Evolutionary conservation across 2,888 invertebrate species (phyloP), one percentile per base, ranked within the genome.

Genomic region (Aquatica leii): DNA sequence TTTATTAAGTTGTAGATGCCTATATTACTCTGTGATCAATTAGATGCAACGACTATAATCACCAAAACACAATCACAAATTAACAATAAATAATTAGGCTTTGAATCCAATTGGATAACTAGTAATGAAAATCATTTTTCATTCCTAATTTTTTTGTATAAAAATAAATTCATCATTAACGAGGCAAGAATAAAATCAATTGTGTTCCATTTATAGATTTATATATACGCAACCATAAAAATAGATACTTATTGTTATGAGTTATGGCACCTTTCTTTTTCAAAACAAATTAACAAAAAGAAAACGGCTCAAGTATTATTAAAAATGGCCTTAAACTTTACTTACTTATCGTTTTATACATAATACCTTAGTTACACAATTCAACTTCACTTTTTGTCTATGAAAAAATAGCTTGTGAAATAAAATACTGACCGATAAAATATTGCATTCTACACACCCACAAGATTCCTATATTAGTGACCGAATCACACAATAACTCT

Each of bases 371-470:
- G 41, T 43, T n/a, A 43, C 2, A 17, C 14, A 40, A 40, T 40
- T 8, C 40, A 40, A 40, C 8, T 43, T 6, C 31, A 9, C 9
- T 9, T 31, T 14, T 17, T 43, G 17, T 14, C 8, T 43, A 43
- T 17, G 41, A 43, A 43, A 43, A 43, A 43, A 17, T 43, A 43
- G 41, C 41, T 43, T 17, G 41, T 43, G 41, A 43, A 43, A 43
- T 43, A 66, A 71, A 75, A 75, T 75, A 75, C 75, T 74, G 74
- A 75, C 64, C 57, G 21, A 46, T 31, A 59, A 48, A 59, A 62
- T 64, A 64, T 64, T 64, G 63, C 63, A 50, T 43, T 55, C 52
- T 56, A 62, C 59, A 69, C 66, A 67, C 65, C 51, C 65, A 65
- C 41, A 69, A 31, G 54, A 59, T 67, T 59, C 48, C 31, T 58